phyloP scores from a whole-genome alignment of 2,113 vertebrate genomes.

The Eulacestoma nigropectus region DNA sequence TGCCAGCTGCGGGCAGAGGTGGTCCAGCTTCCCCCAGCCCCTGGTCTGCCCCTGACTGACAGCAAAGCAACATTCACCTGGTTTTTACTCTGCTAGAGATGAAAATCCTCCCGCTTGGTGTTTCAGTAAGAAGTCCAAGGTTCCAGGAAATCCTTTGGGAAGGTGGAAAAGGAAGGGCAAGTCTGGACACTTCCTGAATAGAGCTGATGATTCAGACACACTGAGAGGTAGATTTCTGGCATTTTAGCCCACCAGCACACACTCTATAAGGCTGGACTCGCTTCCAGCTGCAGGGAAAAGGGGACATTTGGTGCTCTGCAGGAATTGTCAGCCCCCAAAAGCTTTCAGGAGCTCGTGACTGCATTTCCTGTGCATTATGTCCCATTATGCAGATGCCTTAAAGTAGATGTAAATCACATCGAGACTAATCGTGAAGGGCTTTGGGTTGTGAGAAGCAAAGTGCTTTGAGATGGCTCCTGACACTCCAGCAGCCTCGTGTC shows the following conservation, averaged over 20 bases:
- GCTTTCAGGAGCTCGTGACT: background rate
- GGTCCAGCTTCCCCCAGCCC: background rate
- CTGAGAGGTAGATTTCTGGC: background rate
- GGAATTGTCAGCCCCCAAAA: background rate
- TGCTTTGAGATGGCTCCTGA: slow-evolving; percentile 5
- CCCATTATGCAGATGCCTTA: slow-evolving; percentile 15
- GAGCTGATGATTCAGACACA: background rate
- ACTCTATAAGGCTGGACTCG: background rate
- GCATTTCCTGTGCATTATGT: background rate
- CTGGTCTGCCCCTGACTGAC: background rate
- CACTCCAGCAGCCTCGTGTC: fast-evolving
- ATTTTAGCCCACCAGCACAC: background rate
- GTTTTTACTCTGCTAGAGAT: background rate
- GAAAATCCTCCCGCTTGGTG: background rate
- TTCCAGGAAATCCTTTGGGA: background rate
- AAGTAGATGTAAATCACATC: slow-evolving; percentile 46
- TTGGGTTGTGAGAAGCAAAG: background rate
- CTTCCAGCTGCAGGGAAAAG: background rate
- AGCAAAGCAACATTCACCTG: background rate
- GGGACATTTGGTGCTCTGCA: background rate
- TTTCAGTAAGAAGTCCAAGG: background rate
- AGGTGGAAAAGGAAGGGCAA: background rate
- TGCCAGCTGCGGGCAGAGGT: background rate
- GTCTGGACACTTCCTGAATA: background rate
- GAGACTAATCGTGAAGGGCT: background rate